phyloP scores from a whole-genome alignment of 2,797 vertebrate genomes.

The Cyprinella venusta region DNA sequence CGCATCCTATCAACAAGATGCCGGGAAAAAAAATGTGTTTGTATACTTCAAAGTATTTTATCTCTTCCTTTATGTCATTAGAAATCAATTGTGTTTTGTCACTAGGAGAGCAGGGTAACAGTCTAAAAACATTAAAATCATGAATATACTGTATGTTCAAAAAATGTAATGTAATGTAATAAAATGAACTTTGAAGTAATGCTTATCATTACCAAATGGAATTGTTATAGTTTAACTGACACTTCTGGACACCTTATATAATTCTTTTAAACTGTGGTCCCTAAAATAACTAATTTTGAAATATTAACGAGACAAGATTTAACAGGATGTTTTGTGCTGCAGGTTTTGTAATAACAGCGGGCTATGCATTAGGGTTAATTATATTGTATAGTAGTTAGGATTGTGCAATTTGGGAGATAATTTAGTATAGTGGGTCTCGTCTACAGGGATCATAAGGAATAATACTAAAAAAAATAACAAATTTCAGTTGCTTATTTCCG shows the following conservation, averaged over 20 bases:
- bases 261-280: background rate
- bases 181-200: too few species aligned
- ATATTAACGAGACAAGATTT: background rate
- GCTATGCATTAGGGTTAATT: background rate
- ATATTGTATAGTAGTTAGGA: background rate
- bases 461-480: background rate
- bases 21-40: background rate
- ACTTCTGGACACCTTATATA: background rate
- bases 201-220: background rate
- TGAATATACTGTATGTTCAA: too few species aligned
- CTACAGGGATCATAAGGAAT: background rate
- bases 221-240: background rate
- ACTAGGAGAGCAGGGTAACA: background rate
- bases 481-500: background rate
- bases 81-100: background rate
- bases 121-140: background rate
- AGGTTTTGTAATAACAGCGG: background rate
- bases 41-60: background rate
- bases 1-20: background rate
- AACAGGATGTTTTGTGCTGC: background rate
- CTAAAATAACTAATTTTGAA: background rate
- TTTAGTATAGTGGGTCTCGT: background rate
- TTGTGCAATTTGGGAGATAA: background rate
- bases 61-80: background rate
- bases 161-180: background rate